Evolutionary conservation across 2,888 invertebrate genomes (phyloP), one percentile per base, ranked within the genome.

Genomic region (Xestoiulus laeticollis): DNA sequence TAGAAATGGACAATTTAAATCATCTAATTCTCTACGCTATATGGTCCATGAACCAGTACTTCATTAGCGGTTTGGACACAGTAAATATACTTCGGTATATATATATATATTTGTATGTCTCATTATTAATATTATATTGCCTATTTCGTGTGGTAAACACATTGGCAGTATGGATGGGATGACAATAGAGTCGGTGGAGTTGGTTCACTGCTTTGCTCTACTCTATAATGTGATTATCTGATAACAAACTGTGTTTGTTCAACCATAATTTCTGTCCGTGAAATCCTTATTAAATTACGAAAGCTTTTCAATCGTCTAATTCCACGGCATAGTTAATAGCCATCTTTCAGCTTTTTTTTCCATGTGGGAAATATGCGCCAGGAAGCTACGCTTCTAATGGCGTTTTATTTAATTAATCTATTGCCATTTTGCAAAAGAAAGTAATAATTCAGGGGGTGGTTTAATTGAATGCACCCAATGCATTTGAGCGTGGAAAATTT

Each of bases 301-400:
- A 78, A 78, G 78, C 78, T 78, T 78, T 78, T 78, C 78, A 78
- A 78, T 78, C 78, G 78, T 78, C 78, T 78, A 78, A 78, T 78
- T 78, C 78, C 78, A 78, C 78, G 78, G 30, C 78, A 78, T 78
- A 78, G 78, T 78, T 78, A 78, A 78, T 78, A 78, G 78, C 78
- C 78, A 78, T 78, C 78, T 78, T 78, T 78, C 30, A 30, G 78
- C 30, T 78, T 78, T 68, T 78, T 78, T 59, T 43, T 59, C 59
- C 68, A 68, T 68, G 68, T 26, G 68, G n/a, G 68, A 22, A 59
- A 68, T 68, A 78, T 78, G 78, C 26, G 78, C 78, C n/a, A 78
- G 78, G 78, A 78, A 22, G 16, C 78, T 30, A 12, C 30, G 78
- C 78, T 78, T 78, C 78, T 78, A 78, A 78, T 78, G 78, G 78